Evolutionary conservation across 2,113 vertebrate genomes (phyloP).

Genomic region (Caranx ignobilis): DNA sequence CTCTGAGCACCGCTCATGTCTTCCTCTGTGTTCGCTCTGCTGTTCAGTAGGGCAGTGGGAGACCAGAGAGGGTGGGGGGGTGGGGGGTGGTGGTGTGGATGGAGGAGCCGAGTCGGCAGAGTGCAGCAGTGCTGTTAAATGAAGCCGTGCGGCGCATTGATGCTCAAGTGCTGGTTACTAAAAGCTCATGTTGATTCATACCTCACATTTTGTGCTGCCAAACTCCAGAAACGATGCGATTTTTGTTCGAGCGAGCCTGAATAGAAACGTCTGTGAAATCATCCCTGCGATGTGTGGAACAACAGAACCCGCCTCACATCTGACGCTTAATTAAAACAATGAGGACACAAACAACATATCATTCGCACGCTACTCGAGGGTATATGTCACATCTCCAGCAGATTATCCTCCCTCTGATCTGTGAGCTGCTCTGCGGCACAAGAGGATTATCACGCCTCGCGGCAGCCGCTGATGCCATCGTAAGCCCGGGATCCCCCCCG

Average conservation of each 20-base stretch:
- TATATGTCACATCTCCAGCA: slow-evolving; percentile 58
- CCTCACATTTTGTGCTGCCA: not conserved
- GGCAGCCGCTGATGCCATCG: slow-evolving; percentile 41
- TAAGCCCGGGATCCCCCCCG: slow-evolving; percentile 33
- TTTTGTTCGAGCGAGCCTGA: not conserved
- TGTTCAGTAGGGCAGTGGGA: slow-evolving; percentile 74
- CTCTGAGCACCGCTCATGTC: slow-evolving; percentile 9
- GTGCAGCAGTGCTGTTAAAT: not conserved
- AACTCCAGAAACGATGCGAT: not conserved
- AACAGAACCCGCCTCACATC: slow-evolving; percentile 17
- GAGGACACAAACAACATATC: slow-evolving; percentile 27
- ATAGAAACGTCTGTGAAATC: slow-evolving; percentile 2
- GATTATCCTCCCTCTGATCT: slow-evolving; percentile 74
- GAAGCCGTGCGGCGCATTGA: slow-evolving; percentile 4
- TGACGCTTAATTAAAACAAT: slow-evolving; percentile 46
- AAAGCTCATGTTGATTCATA: not conserved
- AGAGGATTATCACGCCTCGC: slow-evolving; percentile 65
- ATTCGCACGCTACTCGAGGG: slow-evolving; percentile 26
- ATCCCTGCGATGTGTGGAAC: not conserved
- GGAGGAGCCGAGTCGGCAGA: slow-evolving; percentile 13
- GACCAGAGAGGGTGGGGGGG: slow-evolving; percentile 4
- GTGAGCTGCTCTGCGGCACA: slow-evolving; percentile 61
- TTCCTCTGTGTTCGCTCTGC: slow-evolving; percentile 28
- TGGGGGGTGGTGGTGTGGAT: not conserved
- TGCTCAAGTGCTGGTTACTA: not conserved